Conservation (phyloP, 1,140 invertebrate genomes). For the Caenorhabditis briggsae region DNA sequence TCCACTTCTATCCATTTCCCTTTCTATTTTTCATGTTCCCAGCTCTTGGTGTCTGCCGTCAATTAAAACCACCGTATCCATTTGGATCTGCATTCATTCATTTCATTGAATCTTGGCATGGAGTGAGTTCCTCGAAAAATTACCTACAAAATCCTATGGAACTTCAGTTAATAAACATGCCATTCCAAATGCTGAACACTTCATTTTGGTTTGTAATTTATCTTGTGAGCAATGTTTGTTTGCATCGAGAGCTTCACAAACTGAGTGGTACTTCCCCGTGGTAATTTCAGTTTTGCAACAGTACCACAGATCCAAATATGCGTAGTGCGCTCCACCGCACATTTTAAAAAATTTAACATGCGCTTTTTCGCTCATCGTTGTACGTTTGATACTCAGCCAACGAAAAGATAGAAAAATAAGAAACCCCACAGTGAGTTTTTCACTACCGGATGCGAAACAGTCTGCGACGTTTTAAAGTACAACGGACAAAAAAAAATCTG, state of each 20-base stretch:
- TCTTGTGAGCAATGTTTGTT: background rate
- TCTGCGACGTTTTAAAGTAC: no score
- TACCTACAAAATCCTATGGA: background rate
- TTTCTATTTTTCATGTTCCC: background rate
- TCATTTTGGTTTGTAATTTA: background rate
- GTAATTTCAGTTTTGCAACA: background rate
- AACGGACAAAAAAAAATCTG: no score
- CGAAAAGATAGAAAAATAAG: no score
- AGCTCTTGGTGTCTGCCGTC: constrained; percentile 8
- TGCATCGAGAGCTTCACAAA: background rate
- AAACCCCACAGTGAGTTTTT: no score
- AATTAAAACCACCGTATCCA: background rate
- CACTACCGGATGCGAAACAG: no score
- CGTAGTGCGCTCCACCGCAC: no score
- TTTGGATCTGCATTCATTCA: background rate
- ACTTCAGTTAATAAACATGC: background rate
- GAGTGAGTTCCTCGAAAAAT: background rate
- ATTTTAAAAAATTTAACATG: no score
- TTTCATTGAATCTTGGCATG: background rate
- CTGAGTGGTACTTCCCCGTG: background rate
- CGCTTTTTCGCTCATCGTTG: no score
- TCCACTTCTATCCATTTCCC: background rate
- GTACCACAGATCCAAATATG: no score
- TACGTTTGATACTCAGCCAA: no score
- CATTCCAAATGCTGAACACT: background rate